A percentile compares a stretch with the other conserved stretches of the same genome.
Conservation (phyloP, 2,113 vertebrate species). For the Marmota monax region DNA sequence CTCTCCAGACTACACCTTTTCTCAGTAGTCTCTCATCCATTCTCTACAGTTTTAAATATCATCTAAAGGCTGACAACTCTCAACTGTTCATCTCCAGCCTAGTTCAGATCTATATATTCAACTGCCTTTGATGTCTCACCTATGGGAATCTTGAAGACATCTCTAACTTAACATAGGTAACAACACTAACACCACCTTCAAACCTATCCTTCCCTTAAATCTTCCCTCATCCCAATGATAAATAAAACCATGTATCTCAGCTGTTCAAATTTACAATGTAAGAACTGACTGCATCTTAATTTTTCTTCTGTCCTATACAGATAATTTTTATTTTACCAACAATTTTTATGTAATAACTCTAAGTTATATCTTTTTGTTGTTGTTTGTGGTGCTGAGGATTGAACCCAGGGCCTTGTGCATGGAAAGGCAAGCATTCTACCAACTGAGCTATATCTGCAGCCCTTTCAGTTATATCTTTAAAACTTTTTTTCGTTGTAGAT, state of each 20-base stretch:
- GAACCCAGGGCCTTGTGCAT: too few species aligned
- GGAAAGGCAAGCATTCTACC: too few species aligned
- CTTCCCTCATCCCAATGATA: background rate
- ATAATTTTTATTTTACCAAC: background rate
- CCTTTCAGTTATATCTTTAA: too few species aligned
- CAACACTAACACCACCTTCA: background rate
- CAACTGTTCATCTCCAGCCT: slow-evolving; percentile 6
- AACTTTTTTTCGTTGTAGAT: too few species aligned
- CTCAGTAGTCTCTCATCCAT: background rate
- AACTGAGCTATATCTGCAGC: too few species aligned
- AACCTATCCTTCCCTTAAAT: background rate
- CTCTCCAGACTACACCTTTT: background rate
- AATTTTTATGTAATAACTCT: background rate
- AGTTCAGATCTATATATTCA: background rate
- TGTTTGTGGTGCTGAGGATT: too few species aligned
- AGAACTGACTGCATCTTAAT: background rate
- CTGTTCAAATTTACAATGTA: background rate
- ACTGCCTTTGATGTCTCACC: background rate
- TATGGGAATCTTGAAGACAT: background rate
- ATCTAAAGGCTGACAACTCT: background rate
- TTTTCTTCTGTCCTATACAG: background rate
- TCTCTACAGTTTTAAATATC: background rate
- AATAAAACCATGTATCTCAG: background rate
- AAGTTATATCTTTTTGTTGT: background rate
- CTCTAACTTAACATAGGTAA: background rate